phyloP scores from a whole-genome alignment of 2,888 invertebrate genomes.

The Tribolium freemani region DNA sequence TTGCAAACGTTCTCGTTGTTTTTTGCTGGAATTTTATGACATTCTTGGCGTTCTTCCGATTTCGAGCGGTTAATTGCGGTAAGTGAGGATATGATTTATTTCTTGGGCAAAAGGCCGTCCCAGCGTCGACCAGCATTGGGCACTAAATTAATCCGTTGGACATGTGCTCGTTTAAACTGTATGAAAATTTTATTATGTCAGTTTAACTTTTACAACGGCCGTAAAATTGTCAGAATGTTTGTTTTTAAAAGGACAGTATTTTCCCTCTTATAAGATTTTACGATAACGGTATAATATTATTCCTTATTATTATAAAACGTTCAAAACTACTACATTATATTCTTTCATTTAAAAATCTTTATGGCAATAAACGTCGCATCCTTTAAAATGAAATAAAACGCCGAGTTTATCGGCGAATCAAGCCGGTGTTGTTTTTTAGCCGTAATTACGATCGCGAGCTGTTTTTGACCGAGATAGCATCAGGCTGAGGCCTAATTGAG shows the following conservation, averaged over 20 bases:
- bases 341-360: slow-evolving; percentile 43
- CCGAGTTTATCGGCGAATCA: slow-evolving; percentile 44
- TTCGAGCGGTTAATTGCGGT: neutral
- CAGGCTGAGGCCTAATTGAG: slow-evolving; percentile 25
- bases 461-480: slow-evolving; percentile 13
- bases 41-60: neutral
- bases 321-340: slow-evolving; percentile 45
- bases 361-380: slow-evolving; percentile 46
- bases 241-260: slow-evolving; percentile 42
- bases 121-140: neutral
- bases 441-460: slow-evolving; percentile 21
- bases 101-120: neutral
- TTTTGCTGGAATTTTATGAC: neutral
- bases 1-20: neutral
- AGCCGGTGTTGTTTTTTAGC: slow-evolving; percentile 33
- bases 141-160: slow-evolving; percentile 24
- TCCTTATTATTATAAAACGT: slow-evolving; percentile 42
- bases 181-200: slow-evolving; percentile 39
- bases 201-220: slow-evolving; percentile 31
- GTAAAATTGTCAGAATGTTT: slow-evolving; percentile 42
- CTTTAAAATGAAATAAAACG: slow-evolving; percentile 48
- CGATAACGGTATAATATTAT: slow-evolving; percentile 43
- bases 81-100: slow-evolving; percentile 17
- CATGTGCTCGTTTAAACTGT: slow-evolving; percentile 17
- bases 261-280: slow-evolving; percentile 37